Base-by-base conservation (phyloP, 2,888 invertebrate genomes). In the Diaphora mendica region DNA sequence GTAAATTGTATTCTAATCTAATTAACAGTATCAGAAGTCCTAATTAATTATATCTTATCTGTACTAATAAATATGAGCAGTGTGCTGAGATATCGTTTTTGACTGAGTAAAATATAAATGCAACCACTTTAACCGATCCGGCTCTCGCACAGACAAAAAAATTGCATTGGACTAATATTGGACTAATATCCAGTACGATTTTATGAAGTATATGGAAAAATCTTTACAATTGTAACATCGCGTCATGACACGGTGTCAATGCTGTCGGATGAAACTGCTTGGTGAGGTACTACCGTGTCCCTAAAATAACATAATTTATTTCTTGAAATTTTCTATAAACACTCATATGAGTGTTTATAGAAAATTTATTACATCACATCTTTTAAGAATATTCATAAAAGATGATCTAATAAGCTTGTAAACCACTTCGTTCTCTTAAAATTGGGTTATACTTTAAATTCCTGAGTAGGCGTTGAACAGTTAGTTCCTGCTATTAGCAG, bases 1-100 rank as follows among this genome's bases (percentile, higher is more conserved):
- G 44, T 44, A 20, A 48, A 20, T 5, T 20, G 17, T 8, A 48
- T 48, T 48, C 23, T 51, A 51, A 51, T 51, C 51, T 51, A 51
- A 51, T 23, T 51, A 51, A 23, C 8, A 23, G 8, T 51, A n/a
- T 55, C 51, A 55, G 7, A 55, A 11, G 51, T n/a, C n/a, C 51
- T 55, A 55, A n/a, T 55, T 55, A 55, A n/a, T 55, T 15, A 55
- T 55, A 55, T 55, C 51, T 55, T 55, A 55, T 55, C n/a, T 55
- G 20, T 55, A 55, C n/a, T 55, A 39, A 55, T 55, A 3, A 55
- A 11, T n/a, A 8, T 55, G n/a, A n/a, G 23, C 23, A 55, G 51
- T 11, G 20, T 9, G 11, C 23, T 23, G 51, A n/a, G 23, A n/a
- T 55, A 55, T 23, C 9, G 3, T 55, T 55, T 51, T n/a, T n/a